Evolutionary conservation across 2,888 invertebrate species (phyloP), one percentile per base, ranked within the genome.

Genomic region (Melipona beecheii): DNA sequence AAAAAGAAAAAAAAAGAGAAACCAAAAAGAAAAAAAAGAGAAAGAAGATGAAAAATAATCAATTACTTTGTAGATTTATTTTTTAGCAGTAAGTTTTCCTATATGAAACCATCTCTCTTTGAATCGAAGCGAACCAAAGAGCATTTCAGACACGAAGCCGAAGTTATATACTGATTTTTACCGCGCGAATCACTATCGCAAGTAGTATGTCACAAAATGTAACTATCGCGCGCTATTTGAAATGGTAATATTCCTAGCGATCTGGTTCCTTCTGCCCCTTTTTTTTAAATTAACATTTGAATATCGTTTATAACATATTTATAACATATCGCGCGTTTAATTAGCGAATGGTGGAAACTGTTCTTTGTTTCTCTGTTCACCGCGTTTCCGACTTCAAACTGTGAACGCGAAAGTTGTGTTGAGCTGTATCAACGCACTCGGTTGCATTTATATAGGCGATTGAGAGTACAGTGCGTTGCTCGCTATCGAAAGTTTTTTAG

Each of bases 31-130:
- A 17, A n/a, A 65, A 3, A 49, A 24, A 17, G 9, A 36, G 13
- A 24, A 64, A 36, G 19, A 11, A 36, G 27, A 52, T 11, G 27
- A 64, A 64, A 49, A 65, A 65, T 65, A 83, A 75, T 77, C 71
- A 31, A 84, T 85, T 76, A 83, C 81, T 86, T 87, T 74, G 72
- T 86, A 85, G 78, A 78, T 79, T 89, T 73, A 72, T 84, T 89
- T 43, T 84, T 72, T 79, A 86, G 75, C 77, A 24, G 69, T 77
- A 79, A 89, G 71, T 80, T 83, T 80, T 75, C 78, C 68, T 75
- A 68, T 58, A 24, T 15, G 56, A 65, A 74, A 74, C 19, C 36
- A 43, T 65, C 65, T 60, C 65, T 72, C 71, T 58, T 56, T 65
- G 43, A 64, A 62, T 54, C 60, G 36, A 50, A 56, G 68, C 58